Evolutionary conservation across 35 echinoderm and acorn worm genomes (phyloP), one percentile per base, ranked within the genome.

Genomic region (Hemicentrotus pulcherrimus): DNA sequence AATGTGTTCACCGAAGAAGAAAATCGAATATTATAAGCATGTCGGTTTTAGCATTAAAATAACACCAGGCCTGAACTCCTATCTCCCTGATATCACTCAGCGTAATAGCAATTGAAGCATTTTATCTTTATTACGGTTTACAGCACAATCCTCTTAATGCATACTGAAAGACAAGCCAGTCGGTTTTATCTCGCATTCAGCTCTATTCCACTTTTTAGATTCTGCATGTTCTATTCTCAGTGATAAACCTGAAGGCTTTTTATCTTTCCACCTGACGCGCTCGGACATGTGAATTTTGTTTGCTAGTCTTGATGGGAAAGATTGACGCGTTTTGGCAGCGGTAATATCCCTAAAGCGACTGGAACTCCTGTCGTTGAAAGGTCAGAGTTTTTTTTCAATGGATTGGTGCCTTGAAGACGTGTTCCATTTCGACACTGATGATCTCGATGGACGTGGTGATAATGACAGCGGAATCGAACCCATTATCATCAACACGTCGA

Each of bases 291-390:
- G 65, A 78, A 78, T 78, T 78, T n/a, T 24, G 19, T 18, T 28
- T 78, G 16, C 28, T 28, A 28, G 18, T 78, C 65, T 78, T 78
- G 65, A 78, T 78, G 65, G 19, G 65, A 78, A 22, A 78, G 65
- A 78, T 78, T 28, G 65, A 78, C 65, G 65, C 28, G 24, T 78
- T 78, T 78, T 22, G 19, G 65, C 28, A n/a, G 28, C 65, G 65
- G 65, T 78, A 78, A 78, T 78, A 78, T 78, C 65, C 65, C 65
- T 78, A 28, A 78, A 78, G 65, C 65, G 65, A 78, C 65, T 78
- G 65, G 19, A 78, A 78, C 65, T 78, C 65, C 5, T 78, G 28
- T n/a, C 28, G 65, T 28, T 78, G 24, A 78, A 78, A 78, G 65
- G 65, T 78, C 65, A 78, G 6, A 78, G 22, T 78, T 78, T 78